These are phyloP conservation scores for Perizoma flavofasciatum DNA, from an alignment of 2,888 invertebrate genomes.

Conservation along the genomic window DNA sequence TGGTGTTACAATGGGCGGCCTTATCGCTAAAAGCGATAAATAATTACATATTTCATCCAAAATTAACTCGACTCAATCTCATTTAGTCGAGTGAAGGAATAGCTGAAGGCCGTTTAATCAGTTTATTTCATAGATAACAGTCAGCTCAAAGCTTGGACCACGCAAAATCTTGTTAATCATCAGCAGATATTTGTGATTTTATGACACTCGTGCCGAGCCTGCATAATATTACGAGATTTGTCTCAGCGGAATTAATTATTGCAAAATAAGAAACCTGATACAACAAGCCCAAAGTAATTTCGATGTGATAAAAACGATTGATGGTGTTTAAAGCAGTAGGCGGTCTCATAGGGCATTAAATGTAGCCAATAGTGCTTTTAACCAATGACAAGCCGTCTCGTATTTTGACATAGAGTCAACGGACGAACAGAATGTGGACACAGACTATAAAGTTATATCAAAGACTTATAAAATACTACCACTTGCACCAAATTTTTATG, in stretches of 20 bases:
- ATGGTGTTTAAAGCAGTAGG: constrained; percentile 26
- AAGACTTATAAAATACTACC: constrained; percentile 7
- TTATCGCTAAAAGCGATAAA: too few relatives aligned
- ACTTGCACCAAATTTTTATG: constrained; percentile 17
- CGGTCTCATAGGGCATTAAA: constrained; percentile 10
- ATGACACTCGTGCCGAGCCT: constrained; percentile 54
- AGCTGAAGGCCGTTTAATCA: too few relatives aligned
- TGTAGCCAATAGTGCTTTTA: neutral
- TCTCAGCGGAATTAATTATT: constrained; percentile 34
- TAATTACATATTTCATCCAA: too few relatives aligned
- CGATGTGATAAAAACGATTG: constrained; percentile 20
- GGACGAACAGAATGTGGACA: constrained; percentile 5
- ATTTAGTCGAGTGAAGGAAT: too few relatives aligned
- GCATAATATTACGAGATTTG: constrained; percentile 37
- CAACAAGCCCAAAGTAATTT: constrained; percentile 8
- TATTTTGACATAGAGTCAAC: constrained; percentile 6
- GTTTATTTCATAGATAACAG: too few relatives aligned
- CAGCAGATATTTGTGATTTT: constrained; percentile 60
- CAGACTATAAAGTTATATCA: neutral
- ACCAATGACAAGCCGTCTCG: neutral
- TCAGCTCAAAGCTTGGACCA: constrained; percentile 33
- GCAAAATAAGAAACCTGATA: constrained; percentile 36
- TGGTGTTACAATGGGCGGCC: too few relatives aligned
- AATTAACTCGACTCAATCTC: too few relatives aligned
- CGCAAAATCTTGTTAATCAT: constrained; percentile 54